Evolutionary conservation across 2,888 invertebrate species (phyloP).

Genomic region (Microplitis manilae): DNA sequence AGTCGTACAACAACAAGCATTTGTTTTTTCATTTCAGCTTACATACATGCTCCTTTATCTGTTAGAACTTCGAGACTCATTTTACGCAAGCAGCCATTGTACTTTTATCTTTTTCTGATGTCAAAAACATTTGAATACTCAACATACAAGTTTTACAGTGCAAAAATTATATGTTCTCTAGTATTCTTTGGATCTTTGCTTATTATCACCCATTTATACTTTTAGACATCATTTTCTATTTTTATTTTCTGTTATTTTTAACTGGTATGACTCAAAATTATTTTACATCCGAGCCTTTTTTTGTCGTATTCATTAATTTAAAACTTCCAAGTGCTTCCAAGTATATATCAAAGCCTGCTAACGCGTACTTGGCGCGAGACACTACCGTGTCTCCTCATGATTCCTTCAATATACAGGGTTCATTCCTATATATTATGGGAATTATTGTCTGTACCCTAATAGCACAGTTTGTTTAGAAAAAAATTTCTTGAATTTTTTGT

Average conservation of each 20-base stretch:
- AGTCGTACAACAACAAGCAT: constrained; percentile 27
- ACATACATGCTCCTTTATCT: constrained; percentile 8
- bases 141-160: not conserved
- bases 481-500: too few relatives aligned
- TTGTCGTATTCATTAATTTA: not conserved
- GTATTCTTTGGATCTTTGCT: not conserved
- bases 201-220: not conserved
- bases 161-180: not conserved
- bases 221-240: not conserved
- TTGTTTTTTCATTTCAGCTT: constrained; percentile 25
- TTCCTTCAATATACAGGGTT: too few relatives aligned
- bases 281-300: not conserved
- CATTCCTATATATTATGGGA: too few relatives aligned
- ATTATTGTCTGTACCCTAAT: too few relatives aligned
- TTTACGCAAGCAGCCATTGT: not conserved
- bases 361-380: too few relatives aligned
- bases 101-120: constrained; percentile 10
- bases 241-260: not conserved
- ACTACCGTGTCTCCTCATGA: too few relatives aligned
- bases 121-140: constrained; percentile 24
- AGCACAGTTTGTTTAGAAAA: too few relatives aligned
- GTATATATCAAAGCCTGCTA: too few relatives aligned
- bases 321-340: too few relatives aligned
- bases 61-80: not conserved
- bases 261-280: not conserved